Conservation (phyloP, 2,797 vertebrate genomes). For the Silurus aristotelis region DNA sequence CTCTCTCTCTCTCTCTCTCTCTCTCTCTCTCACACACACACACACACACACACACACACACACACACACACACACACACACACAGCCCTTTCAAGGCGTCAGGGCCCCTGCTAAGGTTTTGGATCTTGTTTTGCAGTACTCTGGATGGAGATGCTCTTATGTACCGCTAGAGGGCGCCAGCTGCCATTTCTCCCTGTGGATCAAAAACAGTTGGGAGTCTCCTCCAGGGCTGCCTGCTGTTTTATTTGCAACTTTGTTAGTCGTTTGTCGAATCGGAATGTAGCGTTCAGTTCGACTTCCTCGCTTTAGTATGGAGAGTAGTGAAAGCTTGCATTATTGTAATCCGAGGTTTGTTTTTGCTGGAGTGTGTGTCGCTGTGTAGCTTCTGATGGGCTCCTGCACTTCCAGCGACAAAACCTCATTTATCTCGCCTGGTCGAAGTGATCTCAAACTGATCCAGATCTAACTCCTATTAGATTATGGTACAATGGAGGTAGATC, state of each 20-base stretch:
- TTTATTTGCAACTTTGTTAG: not conserved
- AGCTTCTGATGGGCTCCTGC: conserved; percentile 12
- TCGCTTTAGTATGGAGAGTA: not conserved
- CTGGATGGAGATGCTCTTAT: not conserved
- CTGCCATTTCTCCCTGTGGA: not conserved
- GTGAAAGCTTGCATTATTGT: not conserved
- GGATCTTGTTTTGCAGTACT: not conserved
- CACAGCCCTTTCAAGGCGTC: not conserved
- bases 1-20: too few species aligned
- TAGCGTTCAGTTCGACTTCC: not conserved
- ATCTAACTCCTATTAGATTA: conserved; percentile 19
- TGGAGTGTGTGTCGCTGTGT: too few species aligned
- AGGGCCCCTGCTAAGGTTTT: too few species aligned
- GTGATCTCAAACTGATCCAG: not conserved
- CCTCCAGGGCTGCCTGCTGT: not conserved
- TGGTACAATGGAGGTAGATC: conserved; percentile 56
- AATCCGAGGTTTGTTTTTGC: not conserved
- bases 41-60: too few species aligned
- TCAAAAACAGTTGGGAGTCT: conserved; percentile 11
- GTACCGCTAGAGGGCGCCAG: not conserved
- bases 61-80: too few species aligned
- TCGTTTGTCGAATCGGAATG: not conserved
- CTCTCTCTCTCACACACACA: too few species aligned
- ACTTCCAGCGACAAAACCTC: not conserved
- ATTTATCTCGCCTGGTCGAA: not conserved